These are phyloP conservation scores for Trypoxylus dichotomus DNA, from an alignment of 1,140 invertebrate genomes.

Conservation along the genomic window DNA sequence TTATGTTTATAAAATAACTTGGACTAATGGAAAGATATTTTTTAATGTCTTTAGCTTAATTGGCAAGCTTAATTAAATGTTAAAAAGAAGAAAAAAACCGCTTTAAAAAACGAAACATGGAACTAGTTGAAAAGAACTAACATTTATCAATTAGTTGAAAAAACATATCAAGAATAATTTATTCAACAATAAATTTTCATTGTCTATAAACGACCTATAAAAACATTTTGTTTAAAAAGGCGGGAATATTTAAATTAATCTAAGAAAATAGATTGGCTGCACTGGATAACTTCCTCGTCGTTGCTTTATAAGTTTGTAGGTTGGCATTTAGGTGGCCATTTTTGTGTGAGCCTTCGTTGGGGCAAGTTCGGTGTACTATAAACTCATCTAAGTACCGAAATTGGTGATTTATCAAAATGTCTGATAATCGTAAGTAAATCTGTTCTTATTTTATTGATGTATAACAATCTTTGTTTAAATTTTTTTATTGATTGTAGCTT, in stretches of 20 bases:
- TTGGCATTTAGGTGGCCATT: neutral
- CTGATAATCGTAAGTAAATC: slow-evolving; percentile 29
- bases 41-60: too few relatives aligned
- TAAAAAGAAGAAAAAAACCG: too few relatives aligned
- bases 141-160: too few relatives aligned
- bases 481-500: neutral
- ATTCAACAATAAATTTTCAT: too few relatives aligned
- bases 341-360: neutral
- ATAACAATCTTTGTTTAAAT: neutral
- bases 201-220: too few relatives aligned
- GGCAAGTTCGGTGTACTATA: too few relatives aligned
- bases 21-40: too few relatives aligned
- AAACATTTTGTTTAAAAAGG: neutral
- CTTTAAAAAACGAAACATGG: too few relatives aligned
- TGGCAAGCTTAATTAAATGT: too few relatives aligned
- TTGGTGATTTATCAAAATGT: neutral
- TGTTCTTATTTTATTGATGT: neutral
- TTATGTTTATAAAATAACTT: too few relatives aligned
- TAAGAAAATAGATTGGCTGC: neutral
- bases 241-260: neutral
- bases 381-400: neutral
- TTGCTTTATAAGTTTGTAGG: neutral
- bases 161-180: too few relatives aligned
- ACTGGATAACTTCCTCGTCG: neutral
- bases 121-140: too few relatives aligned